Evolutionary conservation across 2,113 vertebrate species (phyloP), one percentile per base, ranked within the genome.

Genomic region (Psilopsiagon aurifrons): DNA sequence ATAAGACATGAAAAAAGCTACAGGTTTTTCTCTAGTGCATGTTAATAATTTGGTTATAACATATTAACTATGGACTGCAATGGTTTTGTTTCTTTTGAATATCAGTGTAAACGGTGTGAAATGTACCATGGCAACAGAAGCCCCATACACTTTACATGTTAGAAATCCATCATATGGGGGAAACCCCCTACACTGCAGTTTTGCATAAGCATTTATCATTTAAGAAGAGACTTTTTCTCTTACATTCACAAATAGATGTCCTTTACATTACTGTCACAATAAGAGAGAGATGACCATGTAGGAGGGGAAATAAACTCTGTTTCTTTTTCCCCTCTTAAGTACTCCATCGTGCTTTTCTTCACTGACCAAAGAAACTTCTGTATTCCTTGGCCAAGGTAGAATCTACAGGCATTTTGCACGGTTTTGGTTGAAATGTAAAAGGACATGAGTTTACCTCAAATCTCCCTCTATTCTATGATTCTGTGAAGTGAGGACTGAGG

Each of bases 301-400:
- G 41, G 14, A 64, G 13, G 7, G 16, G 18, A 59, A 92, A 73
- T 28, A 77, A 92, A 63, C 22, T 11, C 37, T 96, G 24, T 14
- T 90, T 86, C 71, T 68, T 47, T 82, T 83, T 67, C 33, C 28
- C 37, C 43, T 44, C 81, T 74, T 41, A 82, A 80, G 12, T 47
- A 74, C 64, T 85, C 49, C 74, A 81, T 22, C 8, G 8, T 7
- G 22, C 49, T 97, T 93, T 91, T 57, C 43, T 83, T 87, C 49
- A 86, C 39, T 78, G 92, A 92, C 69, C 64, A 70, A 93, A 94
- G 60, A 93, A 96, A 85, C 79, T 86, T 83, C 37, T 9, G 6
- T 70, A 74, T 68, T 88, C 87, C 81, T 86, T 80, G 87, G 80
- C 44, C 64, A 83, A 90, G 5, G 8, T 8, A 44, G 44, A 85